Base-by-base conservation (phyloP, 2,797 vertebrate genomes). In the Neoniphon sammara region DNA sequence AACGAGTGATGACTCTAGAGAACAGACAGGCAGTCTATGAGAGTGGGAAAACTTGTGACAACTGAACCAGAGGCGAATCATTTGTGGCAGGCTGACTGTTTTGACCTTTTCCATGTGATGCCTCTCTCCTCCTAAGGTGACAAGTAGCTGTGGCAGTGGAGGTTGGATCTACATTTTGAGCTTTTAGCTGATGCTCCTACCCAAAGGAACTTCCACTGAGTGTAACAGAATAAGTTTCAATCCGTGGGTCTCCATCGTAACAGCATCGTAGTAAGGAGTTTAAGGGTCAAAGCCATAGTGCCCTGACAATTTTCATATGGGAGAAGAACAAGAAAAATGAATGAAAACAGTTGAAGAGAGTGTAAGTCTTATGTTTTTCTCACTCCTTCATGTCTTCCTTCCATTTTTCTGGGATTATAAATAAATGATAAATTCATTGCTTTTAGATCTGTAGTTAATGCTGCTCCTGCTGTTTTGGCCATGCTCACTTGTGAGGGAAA, bases 91-190 rank as follows among this genome's bases (percentile, higher is more conserved):
- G 20, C 4, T 0, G 77, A 42, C 55, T 73, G 63, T 77, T 70
- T 57, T 78, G 80, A 87, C 85, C 80, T 82, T 75, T 65, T 61
- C 69, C 67, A 0, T 82, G 80, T 58, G 84, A 83, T 47, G 65
- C 46, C 70, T 31, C 64, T 80, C 54, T 34, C 7, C 31, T 34
- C 31, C 31, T 31, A 34, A 5, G 31, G 31, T 34, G 68, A 75
- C 55, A 60, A 6, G 25, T 4, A 4, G 42, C 10, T 30, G 66
- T n/a, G 21, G 23, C 56, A 31, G 60, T 7, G 1, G 3, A 49
- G 36, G 12, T 25, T 4, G 12, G 54, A 30, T 50, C 6, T 14
- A 39, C 12, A 42, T 61, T n/a, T 34, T 34, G 7, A 27, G 42
- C 20, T 18, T 53, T 34, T 36, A 20, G 20, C 36, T 47, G 61